Evolutionary conservation across 2,797 vertebrate species (phyloP), one percentile per base, ranked within the genome.

Genomic region (Coregonus ussuriensis): DNA sequence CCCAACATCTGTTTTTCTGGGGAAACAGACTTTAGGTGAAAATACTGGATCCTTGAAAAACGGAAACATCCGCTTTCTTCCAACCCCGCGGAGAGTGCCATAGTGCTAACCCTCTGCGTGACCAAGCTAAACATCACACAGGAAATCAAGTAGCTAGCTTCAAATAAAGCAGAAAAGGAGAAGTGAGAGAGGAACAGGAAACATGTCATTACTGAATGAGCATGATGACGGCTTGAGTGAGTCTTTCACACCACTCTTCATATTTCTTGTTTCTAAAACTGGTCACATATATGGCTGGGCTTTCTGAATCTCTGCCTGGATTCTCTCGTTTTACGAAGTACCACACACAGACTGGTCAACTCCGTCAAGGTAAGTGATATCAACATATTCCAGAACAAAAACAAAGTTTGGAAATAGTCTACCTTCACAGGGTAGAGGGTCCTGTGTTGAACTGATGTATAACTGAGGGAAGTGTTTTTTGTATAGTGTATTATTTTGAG

Each of bases 121-220:
- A 78, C 65, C 67, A 76, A n/a, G 21, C 11, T 9, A 13, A 74
- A 65, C 67, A 9, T 2, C 1, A 13, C 74, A 78, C 51, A 76
- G 41, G 41, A 47, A 47, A 47, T 47, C 9, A 47, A 47, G 41
- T 13, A 47, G 9, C 41, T 47, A 47, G 35, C 83, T 78, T 85
- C 77, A 81, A 84, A 88, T 80, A 87, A 84, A 75, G 18, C 74
- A 37, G 16, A 53, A 81, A 86, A 91, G 83, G 63, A 91, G 91
- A 93, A 93, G 88, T 91, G 82, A 84, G 73, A 86, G 15, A 70
- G 7, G 31, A 74, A 70, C 82, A 82, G 87, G 87, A 88, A 86
- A 71, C 18, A 11, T 75, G 80, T 83, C 62, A 11, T 9, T 56
- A 4, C 3, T 14, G 72, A 67, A 74, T 51, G n/a, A 70, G 71